Base-by-base conservation (phyloP, 2,797 vertebrate species). In the Gymnothorax reevesii region DNA sequence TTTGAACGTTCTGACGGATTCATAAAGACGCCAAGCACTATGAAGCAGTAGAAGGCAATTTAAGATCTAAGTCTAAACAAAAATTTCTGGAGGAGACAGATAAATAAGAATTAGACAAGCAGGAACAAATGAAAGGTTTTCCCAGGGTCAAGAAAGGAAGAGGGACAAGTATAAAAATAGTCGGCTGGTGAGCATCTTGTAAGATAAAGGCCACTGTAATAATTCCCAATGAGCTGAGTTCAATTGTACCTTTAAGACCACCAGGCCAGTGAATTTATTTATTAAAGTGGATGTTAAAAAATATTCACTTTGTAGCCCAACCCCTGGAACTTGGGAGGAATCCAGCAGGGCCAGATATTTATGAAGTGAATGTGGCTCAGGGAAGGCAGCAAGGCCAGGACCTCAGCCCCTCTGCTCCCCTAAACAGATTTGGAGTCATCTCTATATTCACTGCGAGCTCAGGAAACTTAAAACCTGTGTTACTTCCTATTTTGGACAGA, bases 371-470 rank as follows among this genome's bases (percentile, higher is more conserved):
- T 90, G 91, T 91, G 91, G 85, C 86, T 89, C 90, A 90, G 88
- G 82, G 89, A 89, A 84, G 83, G 83, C 86, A 77, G 88, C 92
- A 89, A 89, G 88, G 86, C 87, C 89, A 86, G 88, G 62, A 86
- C 89, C 92, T 88, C 91, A 89, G 91, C 90, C 89, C 73, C 77
- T 88, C 84, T 69, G 75, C 89, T 66, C 89, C 92, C 89, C 89
- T 42, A 42, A 1, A 42, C 2, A 42, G 93, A 92, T 92, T 91
- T 94, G 94, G 93, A 83, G 88, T 77, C 84, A 89, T 94, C 89
- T 86, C 92, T 90, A 94, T 94, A 94, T 93, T 90, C 92, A 94
- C 93, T 92, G 89, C 83, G 89, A 92, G 93, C 93, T 94, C 94
- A 94, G 95, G 94, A 92, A 94, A 93, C 91, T 89, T 88, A 88